A percentile compares a stretch with the other conserved stretches of the same genome.
Conservation (phyloP, 2,888 invertebrate species). For the Cephus runcator region DNA sequence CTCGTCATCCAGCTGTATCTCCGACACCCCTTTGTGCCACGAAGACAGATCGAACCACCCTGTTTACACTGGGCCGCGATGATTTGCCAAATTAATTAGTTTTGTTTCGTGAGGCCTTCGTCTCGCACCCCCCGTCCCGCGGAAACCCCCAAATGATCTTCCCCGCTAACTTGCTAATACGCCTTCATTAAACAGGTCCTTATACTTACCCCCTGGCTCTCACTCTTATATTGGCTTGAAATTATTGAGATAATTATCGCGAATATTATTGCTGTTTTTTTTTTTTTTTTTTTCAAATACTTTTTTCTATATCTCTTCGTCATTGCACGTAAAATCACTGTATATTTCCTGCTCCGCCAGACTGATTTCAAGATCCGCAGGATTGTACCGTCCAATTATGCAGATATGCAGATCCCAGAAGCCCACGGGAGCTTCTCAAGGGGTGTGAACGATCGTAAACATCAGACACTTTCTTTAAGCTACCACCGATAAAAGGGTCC, state of each 20-base stretch:
- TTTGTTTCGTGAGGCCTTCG: constrained; percentile 30
- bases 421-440: constrained; percentile 16
- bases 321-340: not conserved
- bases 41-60: constrained; percentile 56
- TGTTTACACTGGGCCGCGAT: constrained; percentile 56
- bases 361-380: not conserved
- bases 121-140: constrained; percentile 10
- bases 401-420: constrained; percentile 19
- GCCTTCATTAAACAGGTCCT: constrained; percentile 38
- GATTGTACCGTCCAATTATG: constrained; percentile 12
- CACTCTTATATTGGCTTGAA: not conserved
- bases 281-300: not conserved
- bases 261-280: not conserved
- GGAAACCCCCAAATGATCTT: constrained; percentile 46
- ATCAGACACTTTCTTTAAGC: constrained; percentile 42
- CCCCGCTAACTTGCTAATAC: constrained; percentile 23
- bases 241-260: not conserved
- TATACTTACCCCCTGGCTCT: not conserved
- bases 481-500: constrained; percentile 13
- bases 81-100: constrained; percentile 57
- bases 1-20: constrained; percentile 20
- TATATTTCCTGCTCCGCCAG: not conserved
- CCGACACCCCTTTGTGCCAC: constrained; percentile 33
- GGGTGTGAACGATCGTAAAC: constrained; percentile 45
- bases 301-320: not conserved